Evolutionary conservation across 1,140 invertebrate genomes (phyloP), one percentile per base, ranked within the genome.

Genomic region (Drosophila subobscura): DNA sequence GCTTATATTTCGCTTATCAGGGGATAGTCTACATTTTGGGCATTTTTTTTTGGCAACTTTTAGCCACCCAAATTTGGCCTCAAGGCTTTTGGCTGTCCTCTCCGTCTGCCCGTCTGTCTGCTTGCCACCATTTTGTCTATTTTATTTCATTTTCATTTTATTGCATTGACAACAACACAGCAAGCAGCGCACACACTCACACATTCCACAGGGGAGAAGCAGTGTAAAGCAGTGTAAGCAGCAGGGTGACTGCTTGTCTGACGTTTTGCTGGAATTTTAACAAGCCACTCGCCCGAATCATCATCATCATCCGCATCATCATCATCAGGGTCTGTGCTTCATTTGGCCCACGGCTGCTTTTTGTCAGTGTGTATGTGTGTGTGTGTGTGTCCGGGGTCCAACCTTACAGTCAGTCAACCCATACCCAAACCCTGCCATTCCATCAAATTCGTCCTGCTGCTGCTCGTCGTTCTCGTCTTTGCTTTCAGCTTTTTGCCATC

Each of bases 61-160:
- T 76, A 75, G 59, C 61, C 65, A 68, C 66, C 51, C 74, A 68
- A 72, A 66, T 81, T 86, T 81, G 60, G 79, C 70, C 83, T 79
- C 54, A 29, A 72, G 75, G 52, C 77, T 77, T 64, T 64, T 33
- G 51, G 55, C 58, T 46, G 55, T 54, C 33, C 22, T 7, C 1
- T 42, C 33, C 50, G 12, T 27, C 37, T 40, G 54, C 37, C 52
- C 40, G 64, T 42, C 33, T 41, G 12, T 27, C 37, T 40, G 54
- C 37, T 56, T 42, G 64, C 50, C 61, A 77, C 53, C 73, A 76
- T 80, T 79, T 79, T 79, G 79, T 72, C 71, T 66, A 83, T 84
- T 80, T 86, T 85, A 79, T 79, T 83, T 76, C 77, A 79, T 79
- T 77, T 79, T 80, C 72, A 63, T 86, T 86, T 88, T 86, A 88